Evolutionary conservation across 2,797 vertebrate genomes (phyloP).

Genomic region (Australoheros facetus): DNA sequence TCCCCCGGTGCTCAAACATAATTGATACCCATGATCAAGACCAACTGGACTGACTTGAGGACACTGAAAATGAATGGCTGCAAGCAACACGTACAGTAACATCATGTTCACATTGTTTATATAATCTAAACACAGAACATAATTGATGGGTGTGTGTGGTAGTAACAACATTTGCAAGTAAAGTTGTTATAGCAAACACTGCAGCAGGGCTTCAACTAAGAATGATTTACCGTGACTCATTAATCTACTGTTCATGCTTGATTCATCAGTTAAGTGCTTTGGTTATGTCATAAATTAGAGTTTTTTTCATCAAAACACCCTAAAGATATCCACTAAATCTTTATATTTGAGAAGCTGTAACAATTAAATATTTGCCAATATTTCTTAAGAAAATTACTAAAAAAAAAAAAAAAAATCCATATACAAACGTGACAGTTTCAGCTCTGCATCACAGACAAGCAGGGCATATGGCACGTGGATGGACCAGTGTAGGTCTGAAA

Average conservation of each 20-base stretch:
- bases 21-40: neutral
- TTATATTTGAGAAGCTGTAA: neutral
- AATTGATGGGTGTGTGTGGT: neutral
- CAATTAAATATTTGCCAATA: neutral
- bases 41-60: neutral
- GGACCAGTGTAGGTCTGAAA: neutral
- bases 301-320: neutral
- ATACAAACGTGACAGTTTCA: neutral
- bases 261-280: neutral
- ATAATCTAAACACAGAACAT: neutral
- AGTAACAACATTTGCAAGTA: neutral
- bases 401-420: neutral
- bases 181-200: neutral
- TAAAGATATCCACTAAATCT: no score
- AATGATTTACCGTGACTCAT: neutral
- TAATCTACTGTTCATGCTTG: neutral
- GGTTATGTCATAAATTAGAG: neutral
- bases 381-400: neutral
- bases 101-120: neutral
- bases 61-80: neutral
- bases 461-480: neutral
- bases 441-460: neutral
- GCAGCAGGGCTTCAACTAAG: neutral
- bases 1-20: neutral
- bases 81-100: neutral